Evolutionary conservation across 2,113 vertebrate species (phyloP).

Genomic region (Climacteris rufus): DNA sequence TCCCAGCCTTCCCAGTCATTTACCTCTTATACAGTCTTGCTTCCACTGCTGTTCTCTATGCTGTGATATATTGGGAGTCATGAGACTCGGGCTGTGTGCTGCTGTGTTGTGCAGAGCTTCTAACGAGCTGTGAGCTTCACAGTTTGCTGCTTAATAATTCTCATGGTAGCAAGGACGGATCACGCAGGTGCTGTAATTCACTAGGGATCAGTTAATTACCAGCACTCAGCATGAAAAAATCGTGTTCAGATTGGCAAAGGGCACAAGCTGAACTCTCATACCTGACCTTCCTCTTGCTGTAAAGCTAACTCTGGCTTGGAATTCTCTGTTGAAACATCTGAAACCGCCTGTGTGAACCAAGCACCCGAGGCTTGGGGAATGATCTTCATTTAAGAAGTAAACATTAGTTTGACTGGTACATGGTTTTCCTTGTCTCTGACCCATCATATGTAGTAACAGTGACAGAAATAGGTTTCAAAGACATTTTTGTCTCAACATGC

Average conservation of each 20-base stretch:
- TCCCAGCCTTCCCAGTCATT: neutral
- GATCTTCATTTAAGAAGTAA: neutral
- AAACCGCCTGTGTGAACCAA: neutral
- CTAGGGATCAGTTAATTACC: conserved; percentile 9
- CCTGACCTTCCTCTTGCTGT: neutral
- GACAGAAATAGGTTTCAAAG: too few species aligned
- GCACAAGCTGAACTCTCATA: neutral
- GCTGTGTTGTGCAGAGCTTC: neutral
- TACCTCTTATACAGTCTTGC: neutral
- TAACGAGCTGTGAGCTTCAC: neutral
- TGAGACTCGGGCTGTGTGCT: neutral
- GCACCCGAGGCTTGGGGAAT: neutral
- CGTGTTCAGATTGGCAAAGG: neutral
- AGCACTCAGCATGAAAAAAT: neutral
- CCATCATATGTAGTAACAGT: neutral
- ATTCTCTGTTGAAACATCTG: neutral
- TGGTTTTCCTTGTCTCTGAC: neutral
- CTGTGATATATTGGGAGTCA: neutral
- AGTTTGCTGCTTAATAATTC: conserved; percentile 31
- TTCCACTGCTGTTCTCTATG: neutral
- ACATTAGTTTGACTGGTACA: neutral
- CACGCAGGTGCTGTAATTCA: conserved; percentile 11
- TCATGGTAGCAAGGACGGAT: neutral
- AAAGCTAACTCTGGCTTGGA: neutral
- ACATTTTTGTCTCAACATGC: neutral